These are phyloP conservation scores for Agrotis segetum DNA, from an alignment of 2,888 invertebrate species.

Conservation along the genomic window DNA sequence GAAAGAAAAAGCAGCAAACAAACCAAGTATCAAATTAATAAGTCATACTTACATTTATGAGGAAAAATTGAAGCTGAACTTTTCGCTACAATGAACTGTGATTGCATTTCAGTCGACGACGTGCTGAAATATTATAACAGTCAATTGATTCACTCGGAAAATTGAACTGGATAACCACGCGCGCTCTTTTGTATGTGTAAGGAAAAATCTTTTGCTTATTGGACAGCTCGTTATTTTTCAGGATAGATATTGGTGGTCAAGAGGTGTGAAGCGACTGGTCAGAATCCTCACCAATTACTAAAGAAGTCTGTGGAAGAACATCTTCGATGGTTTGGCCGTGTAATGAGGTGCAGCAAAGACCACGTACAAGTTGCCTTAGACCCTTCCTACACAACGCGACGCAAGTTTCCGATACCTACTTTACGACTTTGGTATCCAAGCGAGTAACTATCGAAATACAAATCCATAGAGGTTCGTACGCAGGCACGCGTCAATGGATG, in stretches of 20 bases:
- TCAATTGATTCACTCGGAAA: slow-evolving; percentile 43
- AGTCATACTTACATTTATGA: slow-evolving; percentile 28
- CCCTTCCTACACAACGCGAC: too few relatives aligned
- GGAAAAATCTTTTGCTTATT: not conserved
- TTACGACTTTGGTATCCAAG: too few relatives aligned
- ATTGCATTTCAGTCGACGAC: slow-evolving; percentile 38
- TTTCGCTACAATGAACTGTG: slow-evolving; percentile 47
- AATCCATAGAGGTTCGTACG: too few relatives aligned
- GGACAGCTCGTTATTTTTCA: not conserved
- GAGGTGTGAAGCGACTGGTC: too few relatives aligned
- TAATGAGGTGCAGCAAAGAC: too few relatives aligned
- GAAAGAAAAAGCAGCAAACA: not conserved
- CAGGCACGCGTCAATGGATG: too few relatives aligned
- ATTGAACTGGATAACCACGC: slow-evolving; percentile 21
- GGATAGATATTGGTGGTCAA: not conserved
- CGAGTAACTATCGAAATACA: too few relatives aligned
- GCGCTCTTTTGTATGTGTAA: not conserved
- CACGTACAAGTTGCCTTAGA: too few relatives aligned
- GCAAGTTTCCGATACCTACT: too few relatives aligned
- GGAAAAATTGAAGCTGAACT: slow-evolving; percentile 8
- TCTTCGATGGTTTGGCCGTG: too few relatives aligned
- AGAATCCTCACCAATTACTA: too few relatives aligned
- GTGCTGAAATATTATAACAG: slow-evolving; percentile 35
- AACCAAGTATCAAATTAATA: slow-evolving; percentile 11
- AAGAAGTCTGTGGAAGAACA: too few relatives aligned